Base-by-base conservation (phyloP, 2,888 invertebrate genomes). In the Leucoptera coffeella region DNA sequence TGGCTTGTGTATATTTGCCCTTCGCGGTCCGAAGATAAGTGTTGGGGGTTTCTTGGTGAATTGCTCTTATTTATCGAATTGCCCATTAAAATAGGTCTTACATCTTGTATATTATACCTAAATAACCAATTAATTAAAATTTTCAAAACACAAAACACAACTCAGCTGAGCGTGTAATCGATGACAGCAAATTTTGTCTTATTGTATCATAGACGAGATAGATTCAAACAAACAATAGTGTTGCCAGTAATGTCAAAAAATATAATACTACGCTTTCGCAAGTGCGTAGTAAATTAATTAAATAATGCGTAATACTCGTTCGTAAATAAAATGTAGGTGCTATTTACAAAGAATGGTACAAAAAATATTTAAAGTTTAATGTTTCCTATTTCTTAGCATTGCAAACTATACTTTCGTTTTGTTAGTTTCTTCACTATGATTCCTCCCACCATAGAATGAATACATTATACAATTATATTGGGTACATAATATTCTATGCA, bases 1-100 rank as follows among this genome's bases (percentile, higher is more conserved):
- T 69, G 69, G 47, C 65, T 69, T 32, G 61, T 47, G 42, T 59
- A 64, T 35, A 55, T 47, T 50, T 61, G 61, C 35, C 48, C 52
- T 44, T 64, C 58, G 38, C 56, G 52, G 37, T 55, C 43, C 42
- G n/a, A 50, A 41, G 36, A 34, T 35, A 51, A 43, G 45, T 49
- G 50, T 17, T 17, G 9, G 36, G 48, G 46, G 40, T 47, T 50
- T 38, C 43, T 51, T 38, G 46, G 34, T 30, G 49, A 45, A 41
- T 38, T 48, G 38, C 38, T 50, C 41, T 50, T 69, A 38, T 56
- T 60, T 38, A 58, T 50, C 40, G 51, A 50, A 51, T 69, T 69
- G 57, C 69, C 69, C 69, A 69, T 69, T 57, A 67, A 69, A 17
- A 14, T 27, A 22, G 13, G 9, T 22, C 20, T 32, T 29, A 30